These are phyloP conservation scores for Hydropsyche tenuis DNA, from an alignment of 1,140 invertebrate genomes.

Conservation along the genomic window DNA sequence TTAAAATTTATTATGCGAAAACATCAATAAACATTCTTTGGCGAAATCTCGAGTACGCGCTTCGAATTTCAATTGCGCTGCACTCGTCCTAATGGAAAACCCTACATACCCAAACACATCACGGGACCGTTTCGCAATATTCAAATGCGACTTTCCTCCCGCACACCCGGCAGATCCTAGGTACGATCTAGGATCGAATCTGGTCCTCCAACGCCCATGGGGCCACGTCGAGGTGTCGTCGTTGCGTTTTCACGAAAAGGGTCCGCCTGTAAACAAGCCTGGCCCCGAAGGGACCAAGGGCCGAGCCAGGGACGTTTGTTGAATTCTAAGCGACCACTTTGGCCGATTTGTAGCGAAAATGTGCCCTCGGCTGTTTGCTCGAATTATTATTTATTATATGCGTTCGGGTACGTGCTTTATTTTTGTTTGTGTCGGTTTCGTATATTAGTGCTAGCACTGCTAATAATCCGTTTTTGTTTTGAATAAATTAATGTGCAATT, in stretches of 20 bases:
- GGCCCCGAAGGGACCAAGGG: background rate
- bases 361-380: background rate
- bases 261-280: slow-evolving; percentile 10
- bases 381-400: background rate
- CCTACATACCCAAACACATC: slow-evolving; percentile 21
- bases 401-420: too few species aligned
- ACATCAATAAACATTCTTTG: too few species aligned
- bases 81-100: slow-evolving; percentile 30
- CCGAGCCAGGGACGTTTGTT: too few species aligned
- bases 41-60: too few species aligned
- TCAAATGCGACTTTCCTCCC: slow-evolving; percentile 19
- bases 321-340: slow-evolving; percentile 40
- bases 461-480: too few species aligned
- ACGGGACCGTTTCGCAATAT: slow-evolving; percentile 8
- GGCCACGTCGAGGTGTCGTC: too few species aligned
- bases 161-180: background rate
- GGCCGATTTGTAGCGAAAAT: slow-evolving; percentile 7
- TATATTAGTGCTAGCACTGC: too few species aligned
- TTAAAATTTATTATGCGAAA: too few species aligned
- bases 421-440: too few species aligned
- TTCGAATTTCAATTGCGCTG: background rate
- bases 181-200: background rate
- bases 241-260: background rate
- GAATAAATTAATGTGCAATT: too few species aligned
- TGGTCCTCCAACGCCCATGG: background rate